Evolutionary conservation across 2,888 invertebrate genomes (phyloP).

Genomic region (Drosophila subsilvestris): DNA sequence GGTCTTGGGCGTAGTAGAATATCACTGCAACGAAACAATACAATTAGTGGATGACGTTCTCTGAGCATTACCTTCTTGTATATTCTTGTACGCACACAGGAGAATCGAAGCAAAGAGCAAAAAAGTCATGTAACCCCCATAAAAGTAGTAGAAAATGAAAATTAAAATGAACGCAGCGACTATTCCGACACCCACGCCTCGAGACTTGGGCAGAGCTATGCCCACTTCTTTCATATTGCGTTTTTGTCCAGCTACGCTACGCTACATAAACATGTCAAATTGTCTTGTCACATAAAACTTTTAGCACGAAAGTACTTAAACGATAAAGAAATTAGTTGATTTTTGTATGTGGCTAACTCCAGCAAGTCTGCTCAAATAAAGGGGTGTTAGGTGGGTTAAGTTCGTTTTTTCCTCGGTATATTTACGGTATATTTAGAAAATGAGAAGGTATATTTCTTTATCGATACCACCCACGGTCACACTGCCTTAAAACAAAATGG

Average conservation of each 20-base stretch:
- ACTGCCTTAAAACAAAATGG: conserved; percentile 76
- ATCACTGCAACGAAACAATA: conserved; percentile 87
- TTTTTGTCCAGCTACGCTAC: conserved; percentile 9
- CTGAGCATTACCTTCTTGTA: background rate
- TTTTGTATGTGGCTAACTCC: background rate
- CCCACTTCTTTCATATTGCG: conserved; percentile 79
- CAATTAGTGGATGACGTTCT: background rate
- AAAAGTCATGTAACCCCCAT: conserved; percentile 90
- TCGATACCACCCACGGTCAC: too few relatives aligned
- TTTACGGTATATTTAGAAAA: too few relatives aligned
- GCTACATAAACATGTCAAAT: conserved; percentile 22
- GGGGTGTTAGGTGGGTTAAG: too few relatives aligned
- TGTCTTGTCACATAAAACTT: conserved; percentile 4
- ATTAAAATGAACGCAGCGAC: conserved; percentile 90
- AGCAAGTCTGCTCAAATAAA: too few relatives aligned
- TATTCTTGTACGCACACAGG: conserved; percentile 86
- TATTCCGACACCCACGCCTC: conserved; percentile 91
- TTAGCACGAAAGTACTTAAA: background rate
- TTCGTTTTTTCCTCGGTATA: too few relatives aligned
- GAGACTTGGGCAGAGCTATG: conserved; percentile 78
- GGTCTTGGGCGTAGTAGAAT: conserved; percentile 93
- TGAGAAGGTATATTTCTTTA: too few relatives aligned
- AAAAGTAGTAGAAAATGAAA: conserved; percentile 92
- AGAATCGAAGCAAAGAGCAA: conserved; percentile 88
- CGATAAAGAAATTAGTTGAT: background rate